Base-by-base conservation (phyloP, 2,888 invertebrate species). In the Diaprepes abbreviatus region DNA sequence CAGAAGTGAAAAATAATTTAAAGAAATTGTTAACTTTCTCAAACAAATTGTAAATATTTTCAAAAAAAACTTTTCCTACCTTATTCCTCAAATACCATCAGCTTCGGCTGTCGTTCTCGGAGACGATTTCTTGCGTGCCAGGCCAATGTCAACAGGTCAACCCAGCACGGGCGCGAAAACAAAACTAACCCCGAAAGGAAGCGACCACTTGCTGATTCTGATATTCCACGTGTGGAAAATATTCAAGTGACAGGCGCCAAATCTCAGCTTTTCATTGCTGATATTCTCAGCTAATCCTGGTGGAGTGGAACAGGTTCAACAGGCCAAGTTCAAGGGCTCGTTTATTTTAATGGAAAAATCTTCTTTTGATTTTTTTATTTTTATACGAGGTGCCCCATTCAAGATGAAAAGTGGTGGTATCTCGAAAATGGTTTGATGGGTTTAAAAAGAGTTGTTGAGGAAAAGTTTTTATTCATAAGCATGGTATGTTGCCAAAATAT, bases 121-220 rank as follows among this genome's bases (percentile, higher is more conserved):
- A 36, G 24, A 21, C n/a, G 35, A 38, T 17, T 7, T 38, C 19
- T 55, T 35, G 12, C 7, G n/a, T 38, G 6, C 19, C 19, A 35
- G 35, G 16, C 38, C 38, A 52, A 16, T 52, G 60, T 60, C 36
- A 48, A 17, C 31, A 31, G 33, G 16, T 38, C 38, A 24, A 36
- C 28, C 21, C 28, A 5, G 38, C 31, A 50, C 24, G 52, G 50
- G 9, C 33, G 14, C 36, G 52, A 21, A 50, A 62, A 36, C 38
- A 50, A 21, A 62, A 62, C 62, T 62, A 62, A 36, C 52, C 36
- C 35, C 19, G 14, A 24, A 62, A 35, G 24, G 60, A 33, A 3
- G 33, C 50, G 50, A 62, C 62, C 62, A 62, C 50, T 52, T 62
- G 62, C 60, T 60, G 60, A 17, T 50, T 33, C 21, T 2, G 19